phyloP scores from a whole-genome alignment of 2,888 invertebrate genomes.

The Ichneumon xanthorius region DNA sequence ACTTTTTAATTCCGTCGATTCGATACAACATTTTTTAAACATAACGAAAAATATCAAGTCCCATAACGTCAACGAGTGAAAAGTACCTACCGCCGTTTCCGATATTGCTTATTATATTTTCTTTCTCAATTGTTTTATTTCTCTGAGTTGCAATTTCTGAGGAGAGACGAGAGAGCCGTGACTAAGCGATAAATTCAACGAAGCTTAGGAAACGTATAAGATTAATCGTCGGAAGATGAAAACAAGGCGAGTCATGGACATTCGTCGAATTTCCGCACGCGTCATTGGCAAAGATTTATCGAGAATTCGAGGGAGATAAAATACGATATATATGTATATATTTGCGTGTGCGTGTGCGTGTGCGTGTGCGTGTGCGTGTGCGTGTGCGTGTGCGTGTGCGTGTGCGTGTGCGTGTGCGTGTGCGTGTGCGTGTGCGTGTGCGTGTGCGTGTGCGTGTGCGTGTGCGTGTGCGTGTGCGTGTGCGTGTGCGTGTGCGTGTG shows the following conservation, averaged over 20 bases:
- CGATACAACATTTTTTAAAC: slow-evolving; percentile 26
- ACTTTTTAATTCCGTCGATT: too few relatives aligned
- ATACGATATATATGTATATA: background rate
- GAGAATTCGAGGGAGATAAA: slow-evolving; percentile 40
- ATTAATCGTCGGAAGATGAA: slow-evolving; percentile 64
- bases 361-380: too few relatives aligned
- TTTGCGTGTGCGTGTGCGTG: too few relatives aligned
- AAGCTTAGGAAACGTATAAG: slow-evolving; percentile 50
- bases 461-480: too few relatives aligned
- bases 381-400: too few relatives aligned
- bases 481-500: too few relatives aligned
- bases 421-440: too few relatives aligned
- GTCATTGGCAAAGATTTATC: slow-evolving; percentile 68
- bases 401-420: too few relatives aligned
- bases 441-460: too few relatives aligned
- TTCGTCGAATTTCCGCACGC: slow-evolving; percentile 67
- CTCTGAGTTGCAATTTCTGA: slow-evolving; percentile 18
- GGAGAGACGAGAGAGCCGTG: slow-evolving; percentile 59
- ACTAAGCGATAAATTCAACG: slow-evolving; percentile 62
- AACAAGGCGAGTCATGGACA: slow-evolving; percentile 66
- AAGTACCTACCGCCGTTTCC: slow-evolving; percentile 31
- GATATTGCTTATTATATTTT: slow-evolving; percentile 49
- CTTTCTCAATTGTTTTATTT: slow-evolving; percentile 22
- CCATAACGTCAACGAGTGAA: slow-evolving; percentile 48
- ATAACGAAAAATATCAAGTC: slow-evolving; percentile 20